A percentile compares a stretch with the other conserved stretches of the same genome.
phyloP scores from a whole-genome alignment of 2,888 invertebrate species.

The Aradus depressus region DNA sequence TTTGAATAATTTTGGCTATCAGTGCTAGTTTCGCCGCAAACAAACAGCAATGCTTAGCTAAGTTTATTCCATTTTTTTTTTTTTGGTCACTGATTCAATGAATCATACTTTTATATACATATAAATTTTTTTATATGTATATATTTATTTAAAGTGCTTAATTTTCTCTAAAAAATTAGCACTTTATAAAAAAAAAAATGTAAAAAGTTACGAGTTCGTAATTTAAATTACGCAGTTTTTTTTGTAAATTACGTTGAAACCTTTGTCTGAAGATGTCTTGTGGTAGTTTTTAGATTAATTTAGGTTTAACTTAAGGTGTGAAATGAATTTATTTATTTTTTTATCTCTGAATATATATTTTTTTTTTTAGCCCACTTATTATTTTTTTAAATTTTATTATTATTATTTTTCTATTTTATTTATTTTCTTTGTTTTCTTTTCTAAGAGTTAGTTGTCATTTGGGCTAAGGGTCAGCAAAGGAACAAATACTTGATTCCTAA shows the following conservation, averaged over 20 bases:
- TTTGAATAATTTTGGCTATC: conserved; percentile 12
- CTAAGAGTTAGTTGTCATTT: conserved; percentile 11
- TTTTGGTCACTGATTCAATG: conserved; percentile 3
- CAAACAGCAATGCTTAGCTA: conserved; percentile 11
- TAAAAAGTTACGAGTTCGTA: conserved; percentile 3
- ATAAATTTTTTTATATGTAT: conserved; percentile 7
- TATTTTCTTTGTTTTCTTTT: conserved; percentile 8
- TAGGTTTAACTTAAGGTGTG: conserved; percentile 18
- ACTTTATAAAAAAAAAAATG: conserved; percentile 5
- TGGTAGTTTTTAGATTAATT: conserved; percentile 15
- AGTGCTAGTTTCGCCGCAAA: conserved; percentile 16
- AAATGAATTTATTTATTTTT: not conserved
- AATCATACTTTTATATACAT: conserved; percentile 1
- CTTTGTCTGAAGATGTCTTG: conserved; percentile 18
- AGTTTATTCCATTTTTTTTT: conserved; percentile 10
- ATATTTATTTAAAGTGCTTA: not conserved
- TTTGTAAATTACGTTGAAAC: conserved; percentile 18
- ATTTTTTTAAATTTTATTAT: conserved; percentile 2
- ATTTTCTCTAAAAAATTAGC: not conserved
- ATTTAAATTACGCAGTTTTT: conserved; percentile 14
- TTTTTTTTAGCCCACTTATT: conserved; percentile 1
- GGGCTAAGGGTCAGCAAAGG: conserved; percentile 7
- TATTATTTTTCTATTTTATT: conserved; percentile 2
- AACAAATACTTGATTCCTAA: not conserved
- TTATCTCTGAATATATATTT: not conserved